Conservation (phyloP, 1,140 invertebrate species). For the Zeugodacus cucurbitae region DNA sequence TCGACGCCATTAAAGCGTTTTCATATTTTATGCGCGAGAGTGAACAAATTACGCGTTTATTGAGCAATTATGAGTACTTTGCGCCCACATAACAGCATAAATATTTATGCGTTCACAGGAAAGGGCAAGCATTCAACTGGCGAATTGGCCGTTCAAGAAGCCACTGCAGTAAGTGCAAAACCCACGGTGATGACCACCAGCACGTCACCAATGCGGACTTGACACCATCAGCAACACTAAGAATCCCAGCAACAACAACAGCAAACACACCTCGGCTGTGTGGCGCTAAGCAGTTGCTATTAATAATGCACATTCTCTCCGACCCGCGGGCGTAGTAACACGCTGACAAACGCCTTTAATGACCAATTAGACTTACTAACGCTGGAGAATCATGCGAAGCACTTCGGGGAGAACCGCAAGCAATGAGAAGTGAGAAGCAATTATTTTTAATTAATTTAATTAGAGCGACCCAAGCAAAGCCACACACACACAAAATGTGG, state of each 20-base stretch:
- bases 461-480: background rate
- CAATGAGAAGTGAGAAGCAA: background rate
- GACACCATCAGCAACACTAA: background rate
- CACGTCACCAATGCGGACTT: background rate
- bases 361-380: background rate
- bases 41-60: background rate
- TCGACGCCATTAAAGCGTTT: no score
- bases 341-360: background rate
- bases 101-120: background rate
- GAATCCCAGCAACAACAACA: background rate
- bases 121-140: background rate
- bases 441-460: constrained; percentile 32
- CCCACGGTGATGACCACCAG: background rate
- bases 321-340: background rate
- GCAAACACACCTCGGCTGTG: background rate
- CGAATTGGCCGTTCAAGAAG: background rate
- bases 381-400: background rate
- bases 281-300: background rate
- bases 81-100: background rate
- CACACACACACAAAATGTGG: background rate
- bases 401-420: no score
- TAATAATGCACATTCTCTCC: background rate
- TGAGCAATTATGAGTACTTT: background rate
- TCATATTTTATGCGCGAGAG: no score
- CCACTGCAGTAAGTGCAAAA: no score